A percentile compares a stretch with the other conserved stretches of the same genome.
phyloP scores from a whole-genome alignment of 1,140 invertebrate genomes.

The Wasmannia auropunctata region DNA sequence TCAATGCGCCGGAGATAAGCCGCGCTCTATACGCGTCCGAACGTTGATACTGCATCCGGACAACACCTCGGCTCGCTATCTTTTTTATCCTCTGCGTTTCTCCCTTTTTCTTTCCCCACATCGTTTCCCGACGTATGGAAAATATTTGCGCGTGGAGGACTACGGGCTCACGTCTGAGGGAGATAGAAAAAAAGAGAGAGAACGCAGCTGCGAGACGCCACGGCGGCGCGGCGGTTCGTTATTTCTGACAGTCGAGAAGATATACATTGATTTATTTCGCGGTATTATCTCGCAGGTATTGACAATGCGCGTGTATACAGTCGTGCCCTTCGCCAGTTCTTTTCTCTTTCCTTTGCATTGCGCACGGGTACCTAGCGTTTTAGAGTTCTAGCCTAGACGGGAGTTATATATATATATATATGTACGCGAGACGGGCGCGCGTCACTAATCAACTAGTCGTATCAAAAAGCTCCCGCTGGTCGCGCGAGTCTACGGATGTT shows the following conservation, averaged over 20 bases:
- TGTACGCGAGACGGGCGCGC: conserved; percentile 46
- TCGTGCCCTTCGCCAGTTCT: too few species aligned
- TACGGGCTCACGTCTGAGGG: background rate
- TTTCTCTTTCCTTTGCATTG: conserved; percentile 45
- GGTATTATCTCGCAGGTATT: conserved; percentile 65
- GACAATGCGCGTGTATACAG: conserved; percentile 60
- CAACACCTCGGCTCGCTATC: background rate
- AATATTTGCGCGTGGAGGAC: conserved; percentile 27
- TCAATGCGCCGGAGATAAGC: conserved; percentile 30
- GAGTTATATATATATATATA: too few species aligned
- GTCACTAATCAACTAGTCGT: conserved; percentile 63
- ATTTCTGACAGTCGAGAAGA: conserved; percentile 27
- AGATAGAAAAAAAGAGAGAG: background rate
- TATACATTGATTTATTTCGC: conserved; percentile 63
- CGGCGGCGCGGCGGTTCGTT: background rate
- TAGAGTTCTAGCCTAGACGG: conserved; percentile 61
- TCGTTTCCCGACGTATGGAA: conserved; percentile 15
- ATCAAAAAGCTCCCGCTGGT: conserved; percentile 61
- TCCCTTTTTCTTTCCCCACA: background rate
- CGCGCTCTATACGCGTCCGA: conserved; percentile 3
- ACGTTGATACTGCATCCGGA: conserved; percentile 19
- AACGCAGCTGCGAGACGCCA: background rate
- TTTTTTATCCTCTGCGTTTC: conserved; percentile 3
- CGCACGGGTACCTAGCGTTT: conserved; percentile 32
- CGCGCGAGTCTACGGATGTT: conserved; percentile 31